Conservation (phyloP, 2,113 vertebrate genomes). For the Neoarius graeffei region DNA sequence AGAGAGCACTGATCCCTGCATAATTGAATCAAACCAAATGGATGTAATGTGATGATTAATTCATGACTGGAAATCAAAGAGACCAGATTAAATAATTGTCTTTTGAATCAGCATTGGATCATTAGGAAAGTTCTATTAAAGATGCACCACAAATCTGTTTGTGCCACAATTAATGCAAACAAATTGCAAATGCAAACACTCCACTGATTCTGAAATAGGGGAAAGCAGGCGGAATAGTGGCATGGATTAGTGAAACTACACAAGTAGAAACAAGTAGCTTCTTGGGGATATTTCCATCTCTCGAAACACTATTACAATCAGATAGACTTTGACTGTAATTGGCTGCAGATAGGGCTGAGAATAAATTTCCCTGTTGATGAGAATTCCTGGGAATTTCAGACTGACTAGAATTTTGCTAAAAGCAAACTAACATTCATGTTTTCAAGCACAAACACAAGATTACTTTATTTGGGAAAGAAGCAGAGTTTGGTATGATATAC, state of each 20-base stretch:
- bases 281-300: conserved; percentile 10
- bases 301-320: conserved; percentile 12
- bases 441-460: not conserved
- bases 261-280: not conserved
- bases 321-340: not conserved
- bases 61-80: conserved; percentile 47
- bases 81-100: conserved; percentile 51
- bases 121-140: conserved; percentile 44
- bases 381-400: not conserved
- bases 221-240: conserved; percentile 17
- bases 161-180: conserved; percentile 33
- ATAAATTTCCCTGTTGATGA: not conserved
- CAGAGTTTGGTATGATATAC: not conserved
- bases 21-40: conserved; percentile 50
- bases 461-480: not conserved
- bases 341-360: conserved; percentile 1
- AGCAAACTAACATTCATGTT: not conserved
- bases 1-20: conserved; percentile 13
- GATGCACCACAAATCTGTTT: conserved; percentile 45
- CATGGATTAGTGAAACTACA: conserved; percentile 27
- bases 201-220: conserved; percentile 11
- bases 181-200: conserved; percentile 40
- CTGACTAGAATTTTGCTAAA: not conserved
- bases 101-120: conserved; percentile 45
- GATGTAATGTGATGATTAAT: conserved; percentile 51